phyloP scores from a whole-genome alignment of 2,888 invertebrate genomes.

The Anthrax anthrax region DNA sequence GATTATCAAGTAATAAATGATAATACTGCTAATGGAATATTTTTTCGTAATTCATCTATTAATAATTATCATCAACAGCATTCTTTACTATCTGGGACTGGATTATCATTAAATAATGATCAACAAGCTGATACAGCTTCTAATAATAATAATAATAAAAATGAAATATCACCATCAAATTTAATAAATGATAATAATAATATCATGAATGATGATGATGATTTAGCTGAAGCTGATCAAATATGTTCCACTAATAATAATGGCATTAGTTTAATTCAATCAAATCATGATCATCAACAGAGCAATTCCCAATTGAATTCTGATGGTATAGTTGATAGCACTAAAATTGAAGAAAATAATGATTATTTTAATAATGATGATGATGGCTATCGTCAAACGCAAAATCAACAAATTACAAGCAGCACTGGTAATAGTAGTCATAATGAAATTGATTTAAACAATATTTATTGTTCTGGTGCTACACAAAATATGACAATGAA shows the following conservation, averaged over 20 bases:
- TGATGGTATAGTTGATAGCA: no score
- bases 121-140: background rate
- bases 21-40: background rate
- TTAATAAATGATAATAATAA: conserved; percentile 34
- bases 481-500: background rate
- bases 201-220: conserved; percentile 51
- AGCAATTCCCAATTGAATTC: no score
- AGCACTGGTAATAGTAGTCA: no score
- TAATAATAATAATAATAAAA: background rate
- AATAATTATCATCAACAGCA: background rate
- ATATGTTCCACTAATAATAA: conserved; percentile 35
- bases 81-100: background rate
- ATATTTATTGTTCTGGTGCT: background rate
- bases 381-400: no score
- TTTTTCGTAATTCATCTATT: background rate
- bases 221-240: conserved; percentile 70
- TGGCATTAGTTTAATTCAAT: no score
- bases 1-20: background rate
- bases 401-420: background rate
- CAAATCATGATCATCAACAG: no score
- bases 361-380: no score
- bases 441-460: background rate
- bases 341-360: no score
- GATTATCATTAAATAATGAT: background rate
- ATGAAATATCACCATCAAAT: background rate